phyloP scores from a whole-genome alignment of 2,797 vertebrate species.

The Coluber constrictor region DNA sequence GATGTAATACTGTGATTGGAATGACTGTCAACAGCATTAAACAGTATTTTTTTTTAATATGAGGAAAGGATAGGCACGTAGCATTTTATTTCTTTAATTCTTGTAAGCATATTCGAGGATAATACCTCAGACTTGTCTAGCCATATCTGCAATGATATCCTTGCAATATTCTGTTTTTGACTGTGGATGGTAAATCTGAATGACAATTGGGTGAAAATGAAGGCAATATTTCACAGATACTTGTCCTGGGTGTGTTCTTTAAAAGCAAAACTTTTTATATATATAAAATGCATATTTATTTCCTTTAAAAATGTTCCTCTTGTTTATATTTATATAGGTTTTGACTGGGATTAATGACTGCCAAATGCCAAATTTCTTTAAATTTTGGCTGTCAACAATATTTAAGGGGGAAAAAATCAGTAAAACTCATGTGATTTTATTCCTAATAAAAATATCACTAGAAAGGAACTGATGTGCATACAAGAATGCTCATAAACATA shows the following conservation, averaged over 20 bases:
- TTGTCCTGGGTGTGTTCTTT: constrained; percentile 58
- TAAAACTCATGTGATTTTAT: not conserved
- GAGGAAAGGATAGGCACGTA: constrained; percentile 69
- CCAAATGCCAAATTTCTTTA: constrained; percentile 70
- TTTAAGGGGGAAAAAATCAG: not conserved
- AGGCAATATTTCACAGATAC: constrained; percentile 60
- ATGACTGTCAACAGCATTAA: constrained; percentile 58
- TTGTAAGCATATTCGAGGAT: constrained; percentile 64
- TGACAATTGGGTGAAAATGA: constrained; percentile 59
- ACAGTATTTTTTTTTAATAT: constrained; percentile 74
- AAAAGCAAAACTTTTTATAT: not conserved
- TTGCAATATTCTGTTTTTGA: constrained; percentile 63
- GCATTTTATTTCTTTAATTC: constrained; percentile 74
- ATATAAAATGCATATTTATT: constrained; percentile 72
- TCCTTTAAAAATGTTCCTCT: constrained; percentile 59
- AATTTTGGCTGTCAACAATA: constrained; percentile 3
- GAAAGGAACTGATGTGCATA: not conserved
- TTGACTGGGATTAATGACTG: constrained; percentile 69
- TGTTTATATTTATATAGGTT: constrained; percentile 73
- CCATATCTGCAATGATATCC: constrained; percentile 72
- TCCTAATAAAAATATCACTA: not conserved
- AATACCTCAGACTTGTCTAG: constrained; percentile 71
- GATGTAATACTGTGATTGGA: constrained; percentile 54
- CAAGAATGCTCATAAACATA: not conserved
- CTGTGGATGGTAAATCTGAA: constrained; percentile 62